Base-by-base conservation (phyloP, 1,140 invertebrate species). In the Maniola jurtina region DNA sequence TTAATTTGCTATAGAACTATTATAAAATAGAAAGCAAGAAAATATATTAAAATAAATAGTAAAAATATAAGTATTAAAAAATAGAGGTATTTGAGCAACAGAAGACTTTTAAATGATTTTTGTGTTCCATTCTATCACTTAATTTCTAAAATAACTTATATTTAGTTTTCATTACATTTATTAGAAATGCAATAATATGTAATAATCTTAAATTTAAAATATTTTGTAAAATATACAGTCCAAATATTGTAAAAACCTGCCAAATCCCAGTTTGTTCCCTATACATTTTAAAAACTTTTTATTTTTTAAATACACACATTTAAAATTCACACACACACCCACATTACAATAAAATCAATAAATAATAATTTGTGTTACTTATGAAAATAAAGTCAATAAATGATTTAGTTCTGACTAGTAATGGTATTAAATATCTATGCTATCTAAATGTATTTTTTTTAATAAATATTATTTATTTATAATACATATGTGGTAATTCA, bases 171-270 rank as follows among this genome's bases (percentile, higher is more conserved):
- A 13, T 16, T 16, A 50, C 5, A 45, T 11, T 11, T 38, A 45
- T 9, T 13, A 45, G 42, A 45, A 13, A 45, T 45, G 13, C 42
- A 45, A 45, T 13, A 42, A n/a, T 4, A 25, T 25, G 25, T 11
- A 45, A 0, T 5, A 16, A 52, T 52, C 48, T 0, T 52, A 52
- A 11, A 65, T 11, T 52, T 60, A 33, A 60, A 65, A 64, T 25
- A 58, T 16, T 5, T 52, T 50, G 45, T 50, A 61, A 61, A 61
- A 61, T 61, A 61, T 45, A 61, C 15, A 42, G 48, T 65, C 63
- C 57, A 65, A 59, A 65, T 65, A 35, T 59, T 59, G 34, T 50
- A 65, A 52, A 65, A 65, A 52, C 64, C 56, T 65, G 64, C 40
- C 10, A 59, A 36, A 16, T 50, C 47, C 52, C 35, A 54, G n/a